These are phyloP conservation scores for Lindbergichthys nudifrons DNA, from an alignment of 2,797 vertebrate genomes.

Conservation along the genomic window DNA sequence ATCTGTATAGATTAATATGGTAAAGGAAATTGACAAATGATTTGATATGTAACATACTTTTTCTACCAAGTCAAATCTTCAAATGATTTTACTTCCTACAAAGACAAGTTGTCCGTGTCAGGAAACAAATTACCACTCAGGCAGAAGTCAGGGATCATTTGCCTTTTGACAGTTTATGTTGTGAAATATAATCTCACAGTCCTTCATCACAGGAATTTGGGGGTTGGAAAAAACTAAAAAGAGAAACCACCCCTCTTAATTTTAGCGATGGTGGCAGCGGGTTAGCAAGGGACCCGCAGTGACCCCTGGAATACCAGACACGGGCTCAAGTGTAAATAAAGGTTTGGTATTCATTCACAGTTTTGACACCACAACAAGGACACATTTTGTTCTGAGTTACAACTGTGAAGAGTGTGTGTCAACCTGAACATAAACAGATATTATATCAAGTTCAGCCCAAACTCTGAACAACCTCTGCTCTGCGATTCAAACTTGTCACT, in stretches of 20 bases:
- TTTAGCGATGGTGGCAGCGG: conserved; percentile 68
- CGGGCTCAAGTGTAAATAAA: conserved; percentile 80
- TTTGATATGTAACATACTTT: background rate
- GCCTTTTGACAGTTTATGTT: conserved; percentile 63
- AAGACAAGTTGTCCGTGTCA: conserved; percentile 23
- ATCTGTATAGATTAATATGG: too few species aligned
- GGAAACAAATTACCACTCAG: conserved; percentile 51
- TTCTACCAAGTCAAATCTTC: background rate
- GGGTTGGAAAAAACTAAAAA: conserved; percentile 37
- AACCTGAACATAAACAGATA: conserved; percentile 60
- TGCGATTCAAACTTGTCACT: conserved; percentile 1
- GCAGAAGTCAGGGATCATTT: conserved; percentile 66
- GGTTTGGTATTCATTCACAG: conserved; percentile 70
- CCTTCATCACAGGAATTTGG: conserved; percentile 56
- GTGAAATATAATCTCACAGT: conserved; percentile 71
- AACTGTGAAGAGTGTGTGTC: conserved; percentile 32
- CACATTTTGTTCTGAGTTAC: conserved; percentile 57
- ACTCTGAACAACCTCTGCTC: conserved; percentile 36
- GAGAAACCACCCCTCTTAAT: conserved; percentile 60
- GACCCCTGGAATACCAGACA: conserved; percentile 80
- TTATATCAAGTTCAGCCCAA: conserved; percentile 29
- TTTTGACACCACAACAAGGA: conserved; percentile 67
- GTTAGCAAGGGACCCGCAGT: conserved; percentile 70
- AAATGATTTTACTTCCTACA: conserved; percentile 9
- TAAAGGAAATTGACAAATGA: background rate